phyloP scores from a whole-genome alignment of 2,113 vertebrate genomes.

The Cettia cetti region DNA sequence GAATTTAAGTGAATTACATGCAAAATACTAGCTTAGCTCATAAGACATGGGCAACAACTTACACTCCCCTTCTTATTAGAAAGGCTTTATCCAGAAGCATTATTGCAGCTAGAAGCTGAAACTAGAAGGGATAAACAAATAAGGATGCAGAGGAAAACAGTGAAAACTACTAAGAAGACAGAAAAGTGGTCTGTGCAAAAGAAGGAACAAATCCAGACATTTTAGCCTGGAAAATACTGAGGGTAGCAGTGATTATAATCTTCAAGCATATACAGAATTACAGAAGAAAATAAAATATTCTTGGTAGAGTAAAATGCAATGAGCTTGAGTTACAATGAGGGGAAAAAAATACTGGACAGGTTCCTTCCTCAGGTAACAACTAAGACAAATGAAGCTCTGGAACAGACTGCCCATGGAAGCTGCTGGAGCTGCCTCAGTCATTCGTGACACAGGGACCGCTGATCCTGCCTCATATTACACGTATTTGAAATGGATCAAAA shows the following conservation, averaged over 20 bases:
- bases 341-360: fast-evolving
- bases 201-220: not conserved
- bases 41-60: not conserved
- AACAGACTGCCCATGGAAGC: not conserved
- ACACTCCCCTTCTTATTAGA: not conserved
- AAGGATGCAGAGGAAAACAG: not conserved
- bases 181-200: not conserved
- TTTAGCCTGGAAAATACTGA: not conserved
- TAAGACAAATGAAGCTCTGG: not conserved
- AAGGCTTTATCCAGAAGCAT: not conserved
- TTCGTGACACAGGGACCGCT: not conserved
- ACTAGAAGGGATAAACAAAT: not conserved
- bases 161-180: not conserved
- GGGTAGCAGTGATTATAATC: not conserved
- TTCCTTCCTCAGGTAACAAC: not conserved
- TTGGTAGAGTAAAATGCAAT: not conserved
- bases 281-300: not conserved
- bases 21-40: not conserved
- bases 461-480: not conserved
- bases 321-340: not conserved
- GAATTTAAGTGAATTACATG: not conserved
- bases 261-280: not conserved
- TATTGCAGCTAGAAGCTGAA: not conserved
- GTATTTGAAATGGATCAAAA: not conserved
- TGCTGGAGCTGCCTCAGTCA: not conserved